Base-by-base conservation (phyloP, 2,888 invertebrate genomes). In the Carterocephalus palaemon region DNA sequence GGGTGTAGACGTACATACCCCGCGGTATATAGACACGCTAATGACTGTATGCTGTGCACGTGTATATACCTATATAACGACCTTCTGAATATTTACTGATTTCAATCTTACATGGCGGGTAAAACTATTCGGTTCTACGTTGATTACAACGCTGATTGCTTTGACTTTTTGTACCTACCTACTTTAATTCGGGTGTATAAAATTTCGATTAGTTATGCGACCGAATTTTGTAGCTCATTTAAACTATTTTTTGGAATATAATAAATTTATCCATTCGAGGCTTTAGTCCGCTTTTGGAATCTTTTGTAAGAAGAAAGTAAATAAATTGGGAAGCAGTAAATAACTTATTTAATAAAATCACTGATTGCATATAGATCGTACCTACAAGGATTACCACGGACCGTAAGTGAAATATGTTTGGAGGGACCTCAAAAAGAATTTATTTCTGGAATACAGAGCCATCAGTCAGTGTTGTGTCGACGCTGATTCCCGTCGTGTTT, bases 401-500 rank as follows among this genome's bases (percentile, higher is more conserved):
- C 15, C 29, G 36, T 43, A 36, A 34, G 36, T 43, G 23, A 36
- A 36, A 36, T 29, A 43, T 29, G 28, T 36, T 67, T 64, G 67
- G 68, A 59, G 59, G 61, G 67, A 70, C 67, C 70, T 72, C 68
- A 70, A 74, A 80, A 77, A 74, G 67, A 78, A 83, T 81, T 74
- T 75, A 74, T 70, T 69, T 67, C 69, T 65, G 59, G 68, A 74
- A 69, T 68, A 68, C 67, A 65, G 62, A 65, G 67, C 76, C 75
- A 81, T 83, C 80, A 78, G 70, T 81, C 82, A 82, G 78, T 60
- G 77, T 71, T 75, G 75, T 73, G 82, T 78, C 77, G 83, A 81
- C 85, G 75, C 75, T 82, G 85, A 85, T 85, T 79, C 75, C 69
- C 80, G 70, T 69, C 78, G 77, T 81, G 78, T 79, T 79, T 67